Conservation (phyloP, 2,113 vertebrate genomes). For the Sceloporus undulatus region DNA sequence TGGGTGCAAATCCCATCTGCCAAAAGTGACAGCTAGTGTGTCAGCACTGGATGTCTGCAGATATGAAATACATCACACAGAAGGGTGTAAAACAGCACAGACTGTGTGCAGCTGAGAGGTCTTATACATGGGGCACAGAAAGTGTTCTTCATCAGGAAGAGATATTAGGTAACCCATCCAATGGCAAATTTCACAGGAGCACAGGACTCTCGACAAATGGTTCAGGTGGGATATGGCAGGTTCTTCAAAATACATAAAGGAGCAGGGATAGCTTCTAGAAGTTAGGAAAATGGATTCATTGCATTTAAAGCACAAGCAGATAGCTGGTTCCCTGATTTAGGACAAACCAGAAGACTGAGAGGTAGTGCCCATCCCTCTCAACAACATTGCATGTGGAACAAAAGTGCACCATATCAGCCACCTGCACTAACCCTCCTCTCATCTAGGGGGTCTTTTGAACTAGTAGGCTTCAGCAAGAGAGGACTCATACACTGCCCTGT, state of each 20-base stretch:
- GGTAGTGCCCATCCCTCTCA: too few relatives aligned
- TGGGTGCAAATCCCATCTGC: not conserved
- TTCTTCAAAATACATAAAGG: not conserved
- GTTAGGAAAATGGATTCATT: not conserved
- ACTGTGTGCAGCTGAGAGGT: not conserved
- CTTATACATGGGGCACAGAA: not conserved
- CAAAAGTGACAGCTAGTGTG: not conserved
- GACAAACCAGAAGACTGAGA: too few relatives aligned
- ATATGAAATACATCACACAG: slow-evolving; percentile 2
- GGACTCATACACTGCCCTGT: not conserved
- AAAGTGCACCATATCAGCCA: too few relatives aligned
- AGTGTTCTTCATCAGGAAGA: not conserved
- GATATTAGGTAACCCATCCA: not conserved
- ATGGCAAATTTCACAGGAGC: slow-evolving; percentile 16
- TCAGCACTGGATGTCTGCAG: not conserved
- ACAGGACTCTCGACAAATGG: not conserved
- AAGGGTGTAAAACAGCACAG: not conserved
- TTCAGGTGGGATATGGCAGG: not conserved
- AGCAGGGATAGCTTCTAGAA: not conserved
- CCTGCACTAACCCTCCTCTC: too few relatives aligned
- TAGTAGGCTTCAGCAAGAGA: too few relatives aligned
- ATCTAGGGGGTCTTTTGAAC: too few relatives aligned
- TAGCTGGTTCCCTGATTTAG: not conserved
- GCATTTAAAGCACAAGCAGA: not conserved
- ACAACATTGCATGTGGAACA: too few relatives aligned